Evolutionary conservation across 1,140 invertebrate genomes (phyloP), one percentile per base, ranked within the genome.

Genomic region (Pseudomyrmex flavicornis): DNA sequence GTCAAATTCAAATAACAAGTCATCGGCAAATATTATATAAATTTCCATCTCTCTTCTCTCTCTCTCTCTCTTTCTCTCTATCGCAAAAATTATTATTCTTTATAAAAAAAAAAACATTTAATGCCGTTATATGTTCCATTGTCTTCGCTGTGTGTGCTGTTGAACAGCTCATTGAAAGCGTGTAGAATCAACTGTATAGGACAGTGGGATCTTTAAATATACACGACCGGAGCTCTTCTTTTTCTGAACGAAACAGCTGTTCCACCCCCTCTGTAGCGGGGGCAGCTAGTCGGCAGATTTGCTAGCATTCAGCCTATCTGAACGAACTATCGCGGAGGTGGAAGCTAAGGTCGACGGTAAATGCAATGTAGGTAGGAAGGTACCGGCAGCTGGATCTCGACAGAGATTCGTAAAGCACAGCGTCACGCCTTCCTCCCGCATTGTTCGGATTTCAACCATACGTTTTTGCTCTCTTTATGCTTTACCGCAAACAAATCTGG

Each of bases 321-420:
- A 89, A 80, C 58, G 20, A 86, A 84, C 87, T 88, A 89, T 89
- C 87, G 87, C 61, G 88, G 86, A 88, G 76, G 76, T 80, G 88
- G 88, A 82, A 84, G 87, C 61, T 84, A 80, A 79, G 83, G 59
- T 83, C 82, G 84, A 85, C 82, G 86, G 56, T 9, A 84, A 69
- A 75, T 70, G 59, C 62, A 62, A 58, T 35, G 35, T 52, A 13
- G 52, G 54, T 65, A 66, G 66, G 86, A 85, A 85, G 83, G 86
- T 76, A 88, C 66, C 83, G 50, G 80, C 88, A 89, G 88, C 88
- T 89, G 88, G 84, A 88, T 84, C 35, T 35, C 80, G 54, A 44
- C 44, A 62, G 59, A 74, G 77, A 56, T 85, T 84, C 84, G 80
- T 88, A 77, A 88, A 86, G 82, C 84, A 73, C 65, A 75, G 74